Evolutionary conservation across 2,888 invertebrate genomes (phyloP).

Genomic region (Melanotus villosus): DNA sequence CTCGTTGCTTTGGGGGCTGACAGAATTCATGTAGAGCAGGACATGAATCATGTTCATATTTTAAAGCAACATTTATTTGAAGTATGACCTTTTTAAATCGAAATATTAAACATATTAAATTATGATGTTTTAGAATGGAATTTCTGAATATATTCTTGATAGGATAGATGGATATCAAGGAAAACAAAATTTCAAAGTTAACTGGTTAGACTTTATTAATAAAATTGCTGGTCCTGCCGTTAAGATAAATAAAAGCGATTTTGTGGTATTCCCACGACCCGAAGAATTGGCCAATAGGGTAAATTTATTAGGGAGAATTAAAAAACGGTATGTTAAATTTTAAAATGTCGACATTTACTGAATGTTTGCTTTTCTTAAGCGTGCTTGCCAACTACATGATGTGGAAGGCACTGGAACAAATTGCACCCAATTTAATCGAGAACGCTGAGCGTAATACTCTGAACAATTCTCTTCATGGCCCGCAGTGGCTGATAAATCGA

Average conservation of each 20-base stretch:
- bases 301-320: constrained; percentile 28
- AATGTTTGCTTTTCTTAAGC: constrained; percentile 46
- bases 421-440: constrained; percentile 51
- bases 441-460: too few relatives aligned
- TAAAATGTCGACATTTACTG: not conserved
- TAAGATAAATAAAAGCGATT: constrained; percentile 50
- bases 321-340: constrained; percentile 50
- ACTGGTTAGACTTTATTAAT: constrained; percentile 59
- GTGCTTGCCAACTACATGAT: constrained; percentile 59
- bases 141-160: too few relatives aligned
- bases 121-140: too few relatives aligned
- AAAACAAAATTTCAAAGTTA: constrained; percentile 49
- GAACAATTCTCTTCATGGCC: too few relatives aligned
- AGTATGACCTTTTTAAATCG: too few relatives aligned
- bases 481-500: too few relatives aligned
- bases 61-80: too few relatives aligned
- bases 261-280: constrained; percentile 51
- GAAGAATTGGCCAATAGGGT: constrained; percentile 54
- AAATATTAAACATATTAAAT: too few relatives aligned
- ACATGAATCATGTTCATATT: too few relatives aligned
- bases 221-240: constrained; percentile 51
- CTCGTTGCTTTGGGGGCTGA: too few relatives aligned
- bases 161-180: constrained; percentile 24
- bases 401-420: constrained; percentile 55
- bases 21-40: too few relatives aligned